Base-by-base conservation (phyloP, 1,140 invertebrate species). In the Ceratina japonica region DNA sequence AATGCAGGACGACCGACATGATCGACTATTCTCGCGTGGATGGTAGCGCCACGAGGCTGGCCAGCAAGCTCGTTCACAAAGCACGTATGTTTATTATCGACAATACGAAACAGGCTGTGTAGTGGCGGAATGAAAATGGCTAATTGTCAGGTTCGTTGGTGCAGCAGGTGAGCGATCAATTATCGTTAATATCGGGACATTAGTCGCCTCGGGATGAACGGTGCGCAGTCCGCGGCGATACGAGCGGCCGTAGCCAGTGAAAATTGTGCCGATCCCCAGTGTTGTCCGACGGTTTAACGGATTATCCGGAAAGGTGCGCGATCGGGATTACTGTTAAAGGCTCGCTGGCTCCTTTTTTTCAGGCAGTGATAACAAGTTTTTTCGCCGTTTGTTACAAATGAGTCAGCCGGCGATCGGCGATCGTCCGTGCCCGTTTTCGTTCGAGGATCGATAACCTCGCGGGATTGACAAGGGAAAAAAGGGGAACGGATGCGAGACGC, bases 111-210 rank as follows among this genome's bases (percentile, higher is more conserved):
- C 82, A 81, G 80, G 59, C 54, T 66, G 70, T 82, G 10, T 44
- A 84, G 81, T 84, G 83, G 80, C 79, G 84, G 65, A 89, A 86
- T 87, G 88, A 92, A 92, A 92, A 92, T 92, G 91, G 90, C 89
- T 88, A 92, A 90, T 91, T 89, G 87, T 89, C 87, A 88, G 88
- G 85, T 84, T 83, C 79, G 86, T 86, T 88, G 88, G 88, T 88
- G 87, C 85, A 90, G 86, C 90, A 92, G 90, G 91, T 91, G 90
- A 91, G 89, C 86, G 63, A 83, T 81, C 69, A 65, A 77, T 79
- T 79, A 79, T 79, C 77, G 71, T 79, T 73, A 66, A 79, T 79
- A 79, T 74, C 71, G 24, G n/a, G 52, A 73, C 77, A 59, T 79
- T 65, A 79, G 62, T 37, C 71, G 61, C 31, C 51, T 79, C 62